Percentiles rank a stretch among this genome's conserved stretches.
These are phyloP conservation scores for Digitonthophagus gazella DNA, from an alignment of 2,888 invertebrate genomes.

Conservation along the genomic window DNA sequence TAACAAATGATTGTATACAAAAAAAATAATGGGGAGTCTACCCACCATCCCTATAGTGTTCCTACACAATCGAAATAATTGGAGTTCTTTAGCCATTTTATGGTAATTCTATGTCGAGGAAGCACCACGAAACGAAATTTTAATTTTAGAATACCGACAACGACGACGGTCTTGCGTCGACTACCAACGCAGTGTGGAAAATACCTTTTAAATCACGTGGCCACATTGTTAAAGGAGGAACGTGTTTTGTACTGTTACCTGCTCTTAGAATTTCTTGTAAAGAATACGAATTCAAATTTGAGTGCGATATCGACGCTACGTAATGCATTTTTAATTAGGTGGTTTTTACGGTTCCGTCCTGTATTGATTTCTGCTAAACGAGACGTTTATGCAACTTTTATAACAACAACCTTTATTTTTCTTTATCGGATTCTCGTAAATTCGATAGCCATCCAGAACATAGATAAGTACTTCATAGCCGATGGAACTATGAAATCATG, in stretches of 20 bases:
- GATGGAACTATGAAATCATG: no score
- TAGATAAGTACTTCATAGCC: no score
- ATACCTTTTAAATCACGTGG: constrained; percentile 8
- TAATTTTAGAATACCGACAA: constrained; percentile 8
- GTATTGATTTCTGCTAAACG: neutral
- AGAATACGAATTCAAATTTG: neutral
- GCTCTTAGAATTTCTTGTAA: neutral
- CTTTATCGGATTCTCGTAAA: no score
- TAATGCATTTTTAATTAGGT: neutral
- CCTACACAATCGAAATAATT: constrained; percentile 42
- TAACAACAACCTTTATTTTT: neutral
- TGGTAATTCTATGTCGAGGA: neutral
- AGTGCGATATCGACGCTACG: neutral
- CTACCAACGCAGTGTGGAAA: constrained; percentile 11
- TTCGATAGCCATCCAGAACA: no score
- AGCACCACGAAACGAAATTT: neutral
- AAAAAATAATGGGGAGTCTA: constrained; percentile 19
- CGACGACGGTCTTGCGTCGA: constrained; percentile 1
- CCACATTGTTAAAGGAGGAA: neutral
- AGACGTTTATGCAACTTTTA: neutral
- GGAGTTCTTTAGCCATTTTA: constrained; percentile 46
- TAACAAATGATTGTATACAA: neutral
- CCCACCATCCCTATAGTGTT: constrained; percentile 44
- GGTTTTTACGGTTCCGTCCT: neutral
- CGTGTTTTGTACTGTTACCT: neutral